These are phyloP conservation scores for Stenodema calcarata DNA, from an alignment of 2,888 invertebrate genomes.

Conservation along the genomic window DNA sequence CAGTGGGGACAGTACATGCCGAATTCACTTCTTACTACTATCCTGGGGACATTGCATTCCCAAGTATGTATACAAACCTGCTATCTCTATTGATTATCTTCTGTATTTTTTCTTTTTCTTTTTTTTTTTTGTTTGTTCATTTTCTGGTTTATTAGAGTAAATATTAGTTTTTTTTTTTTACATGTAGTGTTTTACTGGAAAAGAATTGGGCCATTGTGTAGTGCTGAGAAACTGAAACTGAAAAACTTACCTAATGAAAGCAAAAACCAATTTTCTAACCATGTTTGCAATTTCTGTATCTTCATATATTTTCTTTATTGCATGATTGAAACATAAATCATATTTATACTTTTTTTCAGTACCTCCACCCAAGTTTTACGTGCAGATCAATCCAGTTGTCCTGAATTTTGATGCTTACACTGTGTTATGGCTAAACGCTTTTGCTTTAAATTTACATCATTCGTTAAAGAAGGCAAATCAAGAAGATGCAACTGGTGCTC, in stretches of 20 bases:
- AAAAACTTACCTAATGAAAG: no score
- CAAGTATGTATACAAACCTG: conserved; percentile 69
- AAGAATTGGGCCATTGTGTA: no score
- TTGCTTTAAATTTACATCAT: conserved; percentile 84
- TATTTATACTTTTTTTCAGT: conserved; percentile 68
- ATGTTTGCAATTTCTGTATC: not conserved
- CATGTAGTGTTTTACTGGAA: not conserved
- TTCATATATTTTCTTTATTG: not conserved
- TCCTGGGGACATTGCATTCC: conserved; percentile 87
- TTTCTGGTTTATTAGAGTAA: not conserved
- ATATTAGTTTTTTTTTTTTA: not conserved
- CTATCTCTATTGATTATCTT: not conserved
- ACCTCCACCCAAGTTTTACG: conserved; percentile 90
- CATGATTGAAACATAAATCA: not conserved
- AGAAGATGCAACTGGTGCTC: conserved; percentile 45
- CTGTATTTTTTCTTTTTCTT: not conserved
- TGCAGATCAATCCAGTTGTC: conserved; percentile 88
- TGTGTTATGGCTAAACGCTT: conserved; percentile 92
- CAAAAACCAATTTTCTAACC: no score
- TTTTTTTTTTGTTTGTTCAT: not conserved
- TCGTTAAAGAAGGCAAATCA: conserved; percentile 64
- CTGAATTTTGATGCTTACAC: conserved; percentile 87
- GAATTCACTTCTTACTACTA: conserved; percentile 97
- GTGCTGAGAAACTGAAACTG: no score
- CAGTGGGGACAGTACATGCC: conserved; percentile 90